Evolutionary conservation across 64 coral and sea anemone species (phyloP), one percentile per base, ranked within the genome.

Genomic region (Pocillopora verrucosa): DNA sequence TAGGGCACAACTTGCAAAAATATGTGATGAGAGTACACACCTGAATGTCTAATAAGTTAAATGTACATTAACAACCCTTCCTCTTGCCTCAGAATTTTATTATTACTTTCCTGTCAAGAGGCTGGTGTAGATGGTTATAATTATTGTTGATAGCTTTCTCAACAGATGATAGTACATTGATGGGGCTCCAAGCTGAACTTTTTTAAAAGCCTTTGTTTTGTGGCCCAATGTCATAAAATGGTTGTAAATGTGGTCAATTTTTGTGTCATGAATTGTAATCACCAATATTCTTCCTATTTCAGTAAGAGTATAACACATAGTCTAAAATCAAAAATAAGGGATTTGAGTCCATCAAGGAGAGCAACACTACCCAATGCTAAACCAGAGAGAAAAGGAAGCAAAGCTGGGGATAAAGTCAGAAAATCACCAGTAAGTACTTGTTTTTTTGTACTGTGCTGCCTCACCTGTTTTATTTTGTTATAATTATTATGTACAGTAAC

Each of bases 321-420:
- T 59, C 88, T 90, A 14, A 96, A 88, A 67, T 91, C 95, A 17
- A 93, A 77, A 82, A 93, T 96, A 72, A 82, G 91, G 61, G 95
- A 96, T 70, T 65, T 96, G 61, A 96, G 95, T 72, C 95, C 95
- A 5, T 96, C 95, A 57, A 86, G 95, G 36, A 87, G 88, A 74
- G 65, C 95, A 36, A 83, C 89, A 24, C 76, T 72, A 72, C 73
- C 88, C 19, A 24, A 72, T 15, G 58, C 92, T 11, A 96, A 93
- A 65, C 14, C 91, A 34, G 92, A 93, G 16, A 89, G 86, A 36
- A 96, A 96, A 64, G 73, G 13, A 61, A 86, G 70, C 60, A 96
- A 96, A 77, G 56, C 76, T 17, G 58, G 26, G 25, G 93, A 96
- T 16, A 79, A 72, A n/a, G 61, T 85, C 17, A 26, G 70, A 60